Evolutionary conservation across 2,113 vertebrate species (phyloP).

Genomic region (Ceyx cyanopectus): DNA sequence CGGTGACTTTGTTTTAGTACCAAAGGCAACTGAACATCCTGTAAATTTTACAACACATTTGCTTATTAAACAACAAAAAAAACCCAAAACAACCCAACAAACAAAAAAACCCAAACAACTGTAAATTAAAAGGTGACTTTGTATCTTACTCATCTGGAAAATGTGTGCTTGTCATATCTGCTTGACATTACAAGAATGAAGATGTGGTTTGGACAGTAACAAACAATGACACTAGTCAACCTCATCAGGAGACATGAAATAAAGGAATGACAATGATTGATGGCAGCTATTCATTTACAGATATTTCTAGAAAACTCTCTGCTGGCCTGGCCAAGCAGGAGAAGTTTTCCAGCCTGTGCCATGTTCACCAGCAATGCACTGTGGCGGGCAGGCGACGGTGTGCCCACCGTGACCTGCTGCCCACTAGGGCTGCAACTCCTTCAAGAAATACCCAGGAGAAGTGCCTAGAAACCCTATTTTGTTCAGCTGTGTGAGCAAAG

Average conservation of each 20-base stretch:
- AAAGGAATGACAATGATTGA: conserved; percentile 97
- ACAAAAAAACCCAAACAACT: conserved; percentile 72
- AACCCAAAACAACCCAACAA: not conserved
- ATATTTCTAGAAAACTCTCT: conserved; percentile 83
- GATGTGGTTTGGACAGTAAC: conserved; percentile 93
- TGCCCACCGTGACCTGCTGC: not conserved
- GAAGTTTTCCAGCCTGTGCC: not conserved
- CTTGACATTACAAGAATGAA: conserved; percentile 89
- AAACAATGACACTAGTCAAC: conserved; percentile 94
- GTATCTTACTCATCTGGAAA: conserved; percentile 86
- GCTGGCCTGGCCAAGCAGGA: conserved; percentile 60
- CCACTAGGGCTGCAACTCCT: not conserved
- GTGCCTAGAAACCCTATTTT: not conserved
- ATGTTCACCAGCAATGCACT: not conserved
- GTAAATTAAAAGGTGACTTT: conserved; percentile 96
- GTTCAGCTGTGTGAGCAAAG: not conserved
- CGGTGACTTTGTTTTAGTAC: conserved; percentile 47
- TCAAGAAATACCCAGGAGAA: not conserved
- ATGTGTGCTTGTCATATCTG: conserved; percentile 94
- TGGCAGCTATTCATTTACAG: conserved; percentile 93
- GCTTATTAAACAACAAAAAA: conserved; percentile 39
- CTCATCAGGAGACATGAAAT: conserved; percentile 88
- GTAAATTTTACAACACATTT: conserved; percentile 66
- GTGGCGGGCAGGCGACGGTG: fast-evolving
- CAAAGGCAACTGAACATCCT: conserved; percentile 68